These are phyloP conservation scores for Drosophila ironensis DNA, from an alignment of 1,140 invertebrate genomes.

Conservation along the genomic window DNA sequence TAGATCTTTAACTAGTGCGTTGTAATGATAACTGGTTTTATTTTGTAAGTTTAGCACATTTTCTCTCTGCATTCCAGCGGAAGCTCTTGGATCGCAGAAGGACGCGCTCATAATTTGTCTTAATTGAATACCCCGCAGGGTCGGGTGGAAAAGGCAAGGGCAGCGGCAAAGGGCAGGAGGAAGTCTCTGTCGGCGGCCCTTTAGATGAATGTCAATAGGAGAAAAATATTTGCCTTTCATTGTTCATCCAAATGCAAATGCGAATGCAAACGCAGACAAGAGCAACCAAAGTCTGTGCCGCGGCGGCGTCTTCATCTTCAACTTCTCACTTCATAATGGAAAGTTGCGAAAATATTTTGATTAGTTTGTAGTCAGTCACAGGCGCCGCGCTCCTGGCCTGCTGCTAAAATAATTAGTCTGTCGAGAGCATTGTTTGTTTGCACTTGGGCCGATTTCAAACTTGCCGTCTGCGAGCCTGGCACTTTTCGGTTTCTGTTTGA, in stretches of 20 bases:
- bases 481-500: slow-evolving; percentile 55
- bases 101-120: slow-evolving; percentile 73
- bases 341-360: slow-evolving; percentile 79
- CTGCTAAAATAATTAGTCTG: slow-evolving; percentile 74
- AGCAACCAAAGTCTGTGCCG: neutral
- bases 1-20: neutral
- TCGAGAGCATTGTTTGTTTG: slow-evolving; percentile 77
- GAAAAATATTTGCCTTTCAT: slow-evolving; percentile 78
- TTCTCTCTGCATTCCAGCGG: neutral
- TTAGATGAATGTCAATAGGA: slow-evolving; percentile 74
- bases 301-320: slow-evolving; percentile 45
- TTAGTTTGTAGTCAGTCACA: slow-evolving; percentile 71
- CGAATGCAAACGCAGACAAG: slow-evolving; percentile 67
- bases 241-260: slow-evolving; percentile 77
- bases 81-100: slow-evolving; percentile 68
- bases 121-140: slow-evolving; percentile 61
- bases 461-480: slow-evolving; percentile 60
- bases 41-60: neutral
- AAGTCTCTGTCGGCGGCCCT: slow-evolving; percentile 31
- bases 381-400: slow-evolving; percentile 15
- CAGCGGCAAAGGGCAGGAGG: neutral
- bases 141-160: neutral
- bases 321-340: slow-evolving; percentile 79
- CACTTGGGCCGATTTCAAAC: slow-evolving; percentile 56
- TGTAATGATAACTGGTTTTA: neutral